A percentile compares a stretch with the other conserved stretches of the same genome.
phyloP scores from a whole-genome alignment of 2,888 invertebrate genomes.

The Pachymerium ferrugineum region DNA sequence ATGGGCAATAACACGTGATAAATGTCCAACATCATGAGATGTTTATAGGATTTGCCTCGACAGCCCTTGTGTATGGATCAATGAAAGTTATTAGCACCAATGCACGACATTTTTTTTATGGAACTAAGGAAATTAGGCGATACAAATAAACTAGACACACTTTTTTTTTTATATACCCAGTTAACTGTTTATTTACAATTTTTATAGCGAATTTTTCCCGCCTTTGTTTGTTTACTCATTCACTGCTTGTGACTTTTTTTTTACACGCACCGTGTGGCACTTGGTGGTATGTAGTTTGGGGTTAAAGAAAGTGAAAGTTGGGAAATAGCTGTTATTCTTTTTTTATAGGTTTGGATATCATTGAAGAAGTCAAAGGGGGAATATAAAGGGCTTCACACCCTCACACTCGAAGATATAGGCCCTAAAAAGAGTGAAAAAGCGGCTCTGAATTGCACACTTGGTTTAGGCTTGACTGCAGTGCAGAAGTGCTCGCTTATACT shows the following conservation, averaged over 20 bases:
- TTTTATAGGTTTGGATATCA: neutral
- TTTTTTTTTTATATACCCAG: neutral
- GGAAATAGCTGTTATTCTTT: too few relatives aligned
- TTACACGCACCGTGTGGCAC: too few relatives aligned
- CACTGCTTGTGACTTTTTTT: too few relatives aligned
- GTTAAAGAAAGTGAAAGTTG: too few relatives aligned
- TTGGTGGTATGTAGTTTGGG: too few relatives aligned
- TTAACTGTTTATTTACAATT: slow-evolving; percentile 7
- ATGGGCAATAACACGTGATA: slow-evolving; percentile 18
- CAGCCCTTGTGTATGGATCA: neutral
- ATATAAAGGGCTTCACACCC: neutral
- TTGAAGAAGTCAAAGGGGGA: slow-evolving; percentile 9
- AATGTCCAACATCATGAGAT: slow-evolving; percentile 15
- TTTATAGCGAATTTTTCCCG: too few relatives aligned
- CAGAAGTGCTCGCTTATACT: neutral
- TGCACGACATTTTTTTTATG: slow-evolving; percentile 1
- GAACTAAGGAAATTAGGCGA: neutral
- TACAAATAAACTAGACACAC: neutral
- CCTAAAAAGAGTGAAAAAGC: neutral
- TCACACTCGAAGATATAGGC: neutral
- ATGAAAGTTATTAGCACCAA: neutral
- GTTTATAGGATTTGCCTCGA: slow-evolving; percentile 15
- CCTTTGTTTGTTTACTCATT: too few relatives aligned
- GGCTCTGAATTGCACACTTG: neutral
- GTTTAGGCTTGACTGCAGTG: slow-evolving; percentile 14